Base-by-base conservation (phyloP, 2,888 invertebrate species). In the Dysmachus trigonus region DNA sequence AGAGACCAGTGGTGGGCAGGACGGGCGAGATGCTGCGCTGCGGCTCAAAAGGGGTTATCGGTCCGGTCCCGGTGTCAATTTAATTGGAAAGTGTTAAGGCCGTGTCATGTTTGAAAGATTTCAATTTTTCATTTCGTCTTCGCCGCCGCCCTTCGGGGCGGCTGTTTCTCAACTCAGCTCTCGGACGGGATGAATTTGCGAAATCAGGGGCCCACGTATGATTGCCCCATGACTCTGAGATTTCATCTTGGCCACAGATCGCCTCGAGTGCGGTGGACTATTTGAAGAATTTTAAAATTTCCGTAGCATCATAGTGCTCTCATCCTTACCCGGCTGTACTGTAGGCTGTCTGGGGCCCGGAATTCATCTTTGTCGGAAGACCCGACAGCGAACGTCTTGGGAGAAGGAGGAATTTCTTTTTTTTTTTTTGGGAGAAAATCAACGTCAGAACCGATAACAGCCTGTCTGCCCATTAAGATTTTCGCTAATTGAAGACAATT, bases 401-500 rank as follows among this genome's bases (percentile, higher is more conserved):
- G 22, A 15, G 15, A 31, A 31, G 77, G 47, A 30, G 27, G 35
- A 22, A 15, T 2, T n/a, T 62, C 15, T 30, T 77, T 47, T 38
- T 13, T 15, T 6, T 62, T 27, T 47, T 77, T 47, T 38, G 2
- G 77, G 15, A 82, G 62, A 82, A 62, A 62, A 53, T 62, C 41
- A 82, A 82, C 81, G 62, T 27, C 62, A 31, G 79, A 62, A 33
- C 53, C 31, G 62, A 62, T 82, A 62, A 82, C 81, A 82, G 15
- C 15, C 22, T 33, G 62, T 35, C 62, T 85, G 84, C 41, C 86
- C 86, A 86, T 86, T 86, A 86, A 86, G 27, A 86, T 79, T 81
- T 79, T 86, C 81, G 77, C 86, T 86, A 86, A 86, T 86, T 86
- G 72, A 86, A 73, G 72, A 86, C 81, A 86, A 86, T 86, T 86